Conservation (phyloP, 37 sponge, comb jelly and placozoan genomes). For the Spongilla lacustris region DNA sequence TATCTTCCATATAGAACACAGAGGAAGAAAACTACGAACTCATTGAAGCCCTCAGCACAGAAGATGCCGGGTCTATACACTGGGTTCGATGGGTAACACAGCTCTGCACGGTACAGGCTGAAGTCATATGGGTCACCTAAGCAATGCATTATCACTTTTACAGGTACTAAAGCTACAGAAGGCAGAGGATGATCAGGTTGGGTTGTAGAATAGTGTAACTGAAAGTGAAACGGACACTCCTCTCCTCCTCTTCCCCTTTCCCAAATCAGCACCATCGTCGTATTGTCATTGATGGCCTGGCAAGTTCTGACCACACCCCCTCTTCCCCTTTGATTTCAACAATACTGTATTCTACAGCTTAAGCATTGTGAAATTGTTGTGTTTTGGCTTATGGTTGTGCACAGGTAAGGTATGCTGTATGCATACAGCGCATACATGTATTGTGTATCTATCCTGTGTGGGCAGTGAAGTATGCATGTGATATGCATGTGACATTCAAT, state of each 20-base stretch:
- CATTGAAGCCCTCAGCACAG: slow-evolving; percentile 22
- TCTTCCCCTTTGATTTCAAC: not conserved
- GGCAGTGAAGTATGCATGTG: no score
- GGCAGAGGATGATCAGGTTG: not conserved
- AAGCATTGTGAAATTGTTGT: slow-evolving; percentile 10
- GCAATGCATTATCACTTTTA: no score
- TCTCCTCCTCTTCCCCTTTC: no score
- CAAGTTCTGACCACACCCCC: not conserved
- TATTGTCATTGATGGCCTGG: not conserved
- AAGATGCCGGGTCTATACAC: slow-evolving; percentile 32
- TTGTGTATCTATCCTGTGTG: no score
- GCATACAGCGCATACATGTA: no score
- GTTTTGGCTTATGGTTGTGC: slow-evolving; percentile 22
- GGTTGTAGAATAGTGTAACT: no score
- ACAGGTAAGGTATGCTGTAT: slow-evolving; percentile 16
- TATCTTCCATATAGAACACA: slow-evolving; percentile 26
- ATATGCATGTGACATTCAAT: no score
- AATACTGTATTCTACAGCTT: not conserved
- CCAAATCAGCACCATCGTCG: not conserved
- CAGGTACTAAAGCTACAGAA: not conserved
- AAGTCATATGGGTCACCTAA: no score
- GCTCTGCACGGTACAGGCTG: slow-evolving; percentile 27
- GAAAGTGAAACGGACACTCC: no score
- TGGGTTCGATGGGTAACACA: slow-evolving; percentile 49
- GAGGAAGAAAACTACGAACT: slow-evolving; percentile 60